Evolutionary conservation across 2,113 vertebrate genomes (phyloP), one percentile per base, ranked within the genome.

Genomic region (Emydura subglobosa): DNA sequence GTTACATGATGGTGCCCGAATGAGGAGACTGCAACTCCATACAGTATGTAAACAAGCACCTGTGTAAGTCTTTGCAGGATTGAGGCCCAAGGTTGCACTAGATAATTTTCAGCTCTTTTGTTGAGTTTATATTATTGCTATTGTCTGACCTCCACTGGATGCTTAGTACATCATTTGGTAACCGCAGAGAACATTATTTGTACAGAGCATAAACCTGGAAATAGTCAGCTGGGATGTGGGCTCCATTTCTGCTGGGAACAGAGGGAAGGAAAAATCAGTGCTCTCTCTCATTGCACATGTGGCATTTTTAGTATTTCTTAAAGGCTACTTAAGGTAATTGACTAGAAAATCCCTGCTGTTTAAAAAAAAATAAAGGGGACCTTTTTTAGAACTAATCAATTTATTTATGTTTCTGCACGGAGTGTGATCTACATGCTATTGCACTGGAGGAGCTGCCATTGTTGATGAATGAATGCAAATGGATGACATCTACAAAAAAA

Each of bases 381-480:
- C 53, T 21, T 25, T 72, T 47, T 90, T 79, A 79, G 51, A 94
- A 91, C 84, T 88, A 93, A 87, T 85, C 17, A 65, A 88, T 95
- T 89, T 96, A 44, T 91, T 96, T 96, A 4, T 74, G 47, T 96
- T 96, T 96, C 79, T 91, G 85, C 87, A 92, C 85, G 95, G 96
- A 91, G 96, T 92, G 76, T 1, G 53, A 87, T 92, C 87, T 19
- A 87, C 42, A 12, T 2, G 14, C 82, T 6, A 54, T 51, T 91
- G 3, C 84, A 82, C 94, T 82, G 94, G 88, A 82, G 83, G 76
- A 93, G 91, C 96, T 98, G 97, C 98, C 96, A 97, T 31, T 44
- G 55, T 95, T 98, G 98, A 98, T 97, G 96, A 96, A 98, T 96
- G 95, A 97, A 97, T 93, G 95, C 94, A 95, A 93, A 95, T 91